These are phyloP conservation scores for Thymelicus acteon DNA, from an alignment of 2,888 invertebrate genomes.

Conservation along the genomic window DNA sequence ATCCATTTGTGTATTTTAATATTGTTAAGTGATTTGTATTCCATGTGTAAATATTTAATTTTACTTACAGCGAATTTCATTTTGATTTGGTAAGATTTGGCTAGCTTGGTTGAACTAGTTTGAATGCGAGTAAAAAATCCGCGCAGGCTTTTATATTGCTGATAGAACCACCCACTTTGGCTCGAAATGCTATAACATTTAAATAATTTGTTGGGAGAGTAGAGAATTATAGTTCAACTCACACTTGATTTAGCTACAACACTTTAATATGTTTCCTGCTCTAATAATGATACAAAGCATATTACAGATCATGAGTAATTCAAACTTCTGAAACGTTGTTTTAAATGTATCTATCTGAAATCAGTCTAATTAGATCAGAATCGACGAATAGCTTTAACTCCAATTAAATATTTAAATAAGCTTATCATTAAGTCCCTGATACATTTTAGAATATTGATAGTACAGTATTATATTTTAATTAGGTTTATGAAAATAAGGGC, in stretches of 20 bases:
- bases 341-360: no score
- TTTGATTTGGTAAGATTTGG: slow-evolving; percentile 49
- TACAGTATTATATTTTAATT: no score
- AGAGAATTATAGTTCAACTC: slow-evolving; percentile 54
- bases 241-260: slow-evolving; percentile 44
- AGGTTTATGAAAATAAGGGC: no score
- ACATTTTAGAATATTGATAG: no score
- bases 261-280: neutral
- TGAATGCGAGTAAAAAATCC: slow-evolving; percentile 74
- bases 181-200: slow-evolving; percentile 72
- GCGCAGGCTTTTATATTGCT: slow-evolving; percentile 75
- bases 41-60: slow-evolving; percentile 34
- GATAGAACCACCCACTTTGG: slow-evolving; percentile 73
- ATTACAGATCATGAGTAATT: neutral
- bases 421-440: no score
- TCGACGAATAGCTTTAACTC: no score
- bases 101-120: slow-evolving; percentile 76
- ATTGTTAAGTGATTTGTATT: slow-evolving; percentile 11
- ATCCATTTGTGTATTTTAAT: neutral
- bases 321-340: neutral
- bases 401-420: no score
- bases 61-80: slow-evolving; percentile 75
- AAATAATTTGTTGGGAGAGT: slow-evolving; percentile 67
- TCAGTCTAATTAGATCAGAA: no score
- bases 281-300: neutral